These are phyloP conservation scores for Apocheima hispidaria DNA, from an alignment of 2,888 invertebrate genomes.

Conservation along the genomic window DNA sequence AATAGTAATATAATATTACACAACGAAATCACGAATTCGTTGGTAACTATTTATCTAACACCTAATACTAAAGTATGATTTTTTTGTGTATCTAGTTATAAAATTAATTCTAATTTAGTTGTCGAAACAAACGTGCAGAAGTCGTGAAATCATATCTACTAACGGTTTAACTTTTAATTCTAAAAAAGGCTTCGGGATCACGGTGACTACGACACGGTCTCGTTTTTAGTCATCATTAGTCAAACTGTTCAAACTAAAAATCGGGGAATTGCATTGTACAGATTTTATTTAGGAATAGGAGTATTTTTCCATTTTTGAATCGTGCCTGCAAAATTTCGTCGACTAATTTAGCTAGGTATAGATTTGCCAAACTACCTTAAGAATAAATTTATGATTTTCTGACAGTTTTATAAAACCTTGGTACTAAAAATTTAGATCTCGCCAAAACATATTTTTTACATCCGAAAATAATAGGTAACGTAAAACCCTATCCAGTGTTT, in stretches of 20 bases:
- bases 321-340: slow-evolving; percentile 19
- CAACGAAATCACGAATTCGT: slow-evolving; percentile 17
- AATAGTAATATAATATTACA: slow-evolving; percentile 16
- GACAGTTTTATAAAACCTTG: not conserved
- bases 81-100: not conserved
- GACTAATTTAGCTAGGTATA: slow-evolving; percentile 22
- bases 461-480: not conserved
- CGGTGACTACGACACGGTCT: too few relatives aligned
- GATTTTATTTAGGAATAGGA: not conserved
- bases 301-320: not conserved
- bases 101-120: slow-evolving; percentile 3
- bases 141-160: not conserved
- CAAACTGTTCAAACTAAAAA: not conserved
- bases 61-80: slow-evolving; percentile 19
- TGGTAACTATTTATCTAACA: slow-evolving; percentile 32
- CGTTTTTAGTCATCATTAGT: not conserved
- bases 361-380: slow-evolving; percentile 18
- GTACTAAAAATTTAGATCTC: not conserved
- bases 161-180: too few relatives aligned
- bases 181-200: too few relatives aligned
- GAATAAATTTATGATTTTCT: not conserved
- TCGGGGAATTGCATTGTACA: not conserved
- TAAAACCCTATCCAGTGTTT: too few relatives aligned
- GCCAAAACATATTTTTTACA: not conserved
- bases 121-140: not conserved